Evolutionary conservation across 1,140 invertebrate species (phyloP), one percentile per base, ranked within the genome.

Genomic region (Nasonia longicornis): DNA sequence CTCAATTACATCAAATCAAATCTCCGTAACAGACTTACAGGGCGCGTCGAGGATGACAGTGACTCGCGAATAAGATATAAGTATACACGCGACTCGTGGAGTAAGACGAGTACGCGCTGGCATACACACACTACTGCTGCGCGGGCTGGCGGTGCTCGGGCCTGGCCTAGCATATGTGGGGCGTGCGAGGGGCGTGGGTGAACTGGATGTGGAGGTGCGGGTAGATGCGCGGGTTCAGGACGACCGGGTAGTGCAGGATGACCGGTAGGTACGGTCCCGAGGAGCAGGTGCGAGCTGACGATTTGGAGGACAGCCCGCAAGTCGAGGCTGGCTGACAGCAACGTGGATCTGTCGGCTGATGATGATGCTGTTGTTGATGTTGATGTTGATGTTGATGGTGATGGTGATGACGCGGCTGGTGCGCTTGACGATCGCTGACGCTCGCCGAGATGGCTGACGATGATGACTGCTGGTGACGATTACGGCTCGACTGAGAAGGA

Each of bases 201-300:
- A 91, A 91, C 83, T 90, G 88, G 85, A 90, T 90, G 86, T 90
- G 89, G 75, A 91, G 83, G 76, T 90, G 89, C 26, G 90, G 90
- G 88, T 90, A 90, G 82, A 91, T 91, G 85, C 90, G 90, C 70
- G 90, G 90, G 86, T 91, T 91, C 79, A 91, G 87, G 77, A 91
- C 90, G 87, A 90, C 83, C 75, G 90, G 90, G 80, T 91, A 91
- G 87, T 90, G 85, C 84, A 89, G 87, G 2, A 81, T 77, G 6
- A 58, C 73, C 82, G 81, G 69, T 70, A 52, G 66, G 42, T 22
- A 35, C 22, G 72, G 48, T 6, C 72, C 52, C 1, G 52, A 16
- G 14, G 52, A n/a, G 16, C 52, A 58, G 20, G 16, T n/a, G 1
- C 52, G 52, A 7, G 52, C 52, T n/a, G 52, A 16, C 20, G 52